A percentile compares a stretch with the other conserved stretches of the same genome.
Conservation (phyloP, 2,888 invertebrate species). For the Caenorhabditis drosophilae region DNA sequence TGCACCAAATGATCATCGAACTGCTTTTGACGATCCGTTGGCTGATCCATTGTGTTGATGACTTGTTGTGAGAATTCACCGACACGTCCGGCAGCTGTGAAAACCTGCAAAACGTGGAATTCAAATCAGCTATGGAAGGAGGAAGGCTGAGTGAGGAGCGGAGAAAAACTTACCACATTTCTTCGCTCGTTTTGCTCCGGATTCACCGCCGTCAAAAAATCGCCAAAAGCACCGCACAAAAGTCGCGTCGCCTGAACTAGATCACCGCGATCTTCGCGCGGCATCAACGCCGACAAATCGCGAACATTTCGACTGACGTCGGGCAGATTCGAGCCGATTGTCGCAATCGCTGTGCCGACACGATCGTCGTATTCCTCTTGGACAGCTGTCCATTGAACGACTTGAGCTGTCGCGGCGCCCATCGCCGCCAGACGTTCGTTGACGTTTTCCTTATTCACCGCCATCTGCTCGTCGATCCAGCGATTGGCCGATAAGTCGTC, state of each 20-base stretch:
- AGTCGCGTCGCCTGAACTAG: slow-evolving; percentile 82
- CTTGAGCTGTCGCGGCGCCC: slow-evolving; percentile 97
- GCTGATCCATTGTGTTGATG: slow-evolving; percentile 88
- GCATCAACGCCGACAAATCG: slow-evolving; percentile 92
- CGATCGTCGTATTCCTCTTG: slow-evolving; percentile 86
- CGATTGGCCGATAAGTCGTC: slow-evolving; percentile 50
- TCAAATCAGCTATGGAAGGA: too few species aligned
- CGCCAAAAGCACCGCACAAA: slow-evolving; percentile 87
- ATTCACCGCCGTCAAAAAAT: slow-evolving; percentile 91
- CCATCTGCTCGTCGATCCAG: slow-evolving; percentile 73
- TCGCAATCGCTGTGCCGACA: slow-evolving; percentile 94
- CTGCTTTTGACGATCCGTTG: slow-evolving; percentile 74
- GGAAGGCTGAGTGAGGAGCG: too few species aligned
- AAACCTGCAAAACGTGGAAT: too few species aligned
- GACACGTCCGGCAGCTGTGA: slow-evolving; percentile 92
- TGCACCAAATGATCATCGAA: slow-evolving; percentile 84
- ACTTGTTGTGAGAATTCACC: slow-evolving; percentile 87
- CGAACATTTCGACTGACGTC: slow-evolving; percentile 90
- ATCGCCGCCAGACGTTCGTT: slow-evolving; percentile 96
- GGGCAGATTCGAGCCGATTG: slow-evolving; percentile 92
- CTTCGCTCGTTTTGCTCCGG: slow-evolving; percentile 84
- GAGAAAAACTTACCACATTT: too few species aligned
- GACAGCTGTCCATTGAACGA: slow-evolving; percentile 82
- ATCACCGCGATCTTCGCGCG: slow-evolving; percentile 72
- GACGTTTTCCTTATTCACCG: slow-evolving; percentile 92